These are phyloP conservation scores for Pseudorhombus dupliciocellatus DNA, from an alignment of 2,113 vertebrate species.

Conservation along the genomic window DNA sequence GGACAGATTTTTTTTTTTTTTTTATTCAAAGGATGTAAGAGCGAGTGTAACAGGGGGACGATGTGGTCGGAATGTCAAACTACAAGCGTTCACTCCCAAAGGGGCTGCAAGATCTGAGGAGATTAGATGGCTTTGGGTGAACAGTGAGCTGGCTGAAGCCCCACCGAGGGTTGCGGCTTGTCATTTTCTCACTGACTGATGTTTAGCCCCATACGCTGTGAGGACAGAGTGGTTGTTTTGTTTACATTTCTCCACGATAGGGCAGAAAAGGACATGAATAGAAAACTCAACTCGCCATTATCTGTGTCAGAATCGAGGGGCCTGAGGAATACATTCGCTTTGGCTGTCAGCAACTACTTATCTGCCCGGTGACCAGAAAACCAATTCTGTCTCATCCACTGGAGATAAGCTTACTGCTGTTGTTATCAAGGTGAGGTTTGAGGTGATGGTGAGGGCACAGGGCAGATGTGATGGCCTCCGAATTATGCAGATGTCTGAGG, in stretches of 20 bases:
- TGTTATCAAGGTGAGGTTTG: constrained; percentile 17
- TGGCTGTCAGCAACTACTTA: constrained; percentile 8
- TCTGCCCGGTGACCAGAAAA: constrained; percentile 4
- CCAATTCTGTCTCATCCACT: background rate
- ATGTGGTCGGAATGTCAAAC: constrained; percentile 66
- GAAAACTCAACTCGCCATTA: background rate
- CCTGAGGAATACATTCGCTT: constrained; percentile 1
- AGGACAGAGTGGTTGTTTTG: background rate
- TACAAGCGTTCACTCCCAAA: constrained; percentile 19
- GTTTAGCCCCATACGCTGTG: background rate
- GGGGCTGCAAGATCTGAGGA: constrained; percentile 50
- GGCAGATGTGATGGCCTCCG: background rate
- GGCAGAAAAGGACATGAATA: background rate
- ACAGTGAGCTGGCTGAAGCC: constrained; percentile 19
- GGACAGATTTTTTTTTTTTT: constrained; percentile 33
- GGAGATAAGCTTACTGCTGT: constrained; percentile 17
- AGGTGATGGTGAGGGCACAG: constrained; percentile 2
- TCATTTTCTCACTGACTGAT: constrained; percentile 7
- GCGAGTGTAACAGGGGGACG: constrained; percentile 34
- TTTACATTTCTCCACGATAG: background rate
- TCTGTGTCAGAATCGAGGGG: too few relatives aligned
- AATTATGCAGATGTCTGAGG: constrained; percentile 33
- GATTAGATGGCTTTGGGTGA: constrained; percentile 59
- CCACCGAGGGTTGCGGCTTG: constrained; percentile 30
- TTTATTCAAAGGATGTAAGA: constrained; percentile 58